Percentiles rank a stretch among this genome's conserved stretches.
These are phyloP conservation scores for Parauchenoglanis ngamensis DNA, from an alignment of 2,797 vertebrate species.

Conservation along the genomic window DNA sequence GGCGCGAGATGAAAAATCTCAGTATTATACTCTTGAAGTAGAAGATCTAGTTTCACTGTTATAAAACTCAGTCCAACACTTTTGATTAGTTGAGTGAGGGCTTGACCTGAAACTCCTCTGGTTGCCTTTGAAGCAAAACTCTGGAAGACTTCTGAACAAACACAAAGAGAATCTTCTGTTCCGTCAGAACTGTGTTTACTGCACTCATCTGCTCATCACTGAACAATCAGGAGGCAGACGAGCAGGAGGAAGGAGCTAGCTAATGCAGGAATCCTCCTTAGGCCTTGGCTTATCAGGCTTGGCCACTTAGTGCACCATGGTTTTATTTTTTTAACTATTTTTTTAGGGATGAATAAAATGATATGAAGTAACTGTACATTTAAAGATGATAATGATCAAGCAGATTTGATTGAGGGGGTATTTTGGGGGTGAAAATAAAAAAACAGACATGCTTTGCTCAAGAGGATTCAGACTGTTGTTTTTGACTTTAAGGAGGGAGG, in stretches of 20 bases:
- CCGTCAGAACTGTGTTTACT: conserved; percentile 52
- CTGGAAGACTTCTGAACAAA: conserved; percentile 50
- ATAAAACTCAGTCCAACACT: conserved; percentile 57
- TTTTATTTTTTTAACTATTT: conserved; percentile 72
- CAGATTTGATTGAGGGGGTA: conserved; percentile 46
- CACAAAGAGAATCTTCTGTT: conserved; percentile 31
- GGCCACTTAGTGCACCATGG: conserved; percentile 61
- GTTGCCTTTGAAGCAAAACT: conserved; percentile 69
- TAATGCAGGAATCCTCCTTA: conserved; percentile 51
- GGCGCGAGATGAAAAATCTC: conserved; percentile 68
- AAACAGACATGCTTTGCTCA: conserved; percentile 29
- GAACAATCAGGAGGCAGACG: conserved; percentile 49
- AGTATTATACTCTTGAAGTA: conserved; percentile 84
- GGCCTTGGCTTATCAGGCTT: conserved; percentile 54
- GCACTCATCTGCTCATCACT: conserved; percentile 47
- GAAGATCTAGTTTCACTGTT: conserved; percentile 78
- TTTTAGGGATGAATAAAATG: conserved; percentile 68
- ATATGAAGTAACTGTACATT: conserved; percentile 59
- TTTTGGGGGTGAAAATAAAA: conserved; percentile 31
- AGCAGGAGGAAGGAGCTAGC: conserved; percentile 44
- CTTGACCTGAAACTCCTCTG: conserved; percentile 53
- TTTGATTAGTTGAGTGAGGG: conserved; percentile 51
- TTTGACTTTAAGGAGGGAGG: conserved; percentile 42
- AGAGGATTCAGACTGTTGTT: conserved; percentile 11
- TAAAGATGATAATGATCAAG: conserved; percentile 50